These are phyloP conservation scores for Nyctalus aviator DNA, from an alignment of 2,797 vertebrate genomes.

Conservation along the genomic window DNA sequence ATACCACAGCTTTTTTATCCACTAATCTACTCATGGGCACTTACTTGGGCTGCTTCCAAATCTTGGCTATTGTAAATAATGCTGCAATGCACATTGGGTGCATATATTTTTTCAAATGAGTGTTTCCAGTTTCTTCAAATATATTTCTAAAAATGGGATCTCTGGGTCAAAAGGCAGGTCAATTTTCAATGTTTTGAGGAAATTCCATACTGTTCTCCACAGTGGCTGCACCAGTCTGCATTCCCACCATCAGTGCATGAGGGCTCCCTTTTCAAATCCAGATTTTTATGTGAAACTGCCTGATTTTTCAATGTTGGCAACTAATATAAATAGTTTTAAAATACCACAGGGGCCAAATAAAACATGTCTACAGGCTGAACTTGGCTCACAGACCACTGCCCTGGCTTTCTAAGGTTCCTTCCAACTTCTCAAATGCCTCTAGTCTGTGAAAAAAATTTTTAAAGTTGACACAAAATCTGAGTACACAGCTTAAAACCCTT, in stretches of 20 bases:
- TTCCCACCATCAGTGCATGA: not conserved
- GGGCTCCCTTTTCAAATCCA: conserved; percentile 22
- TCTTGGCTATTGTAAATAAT: not conserved
- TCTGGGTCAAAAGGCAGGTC: not conserved
- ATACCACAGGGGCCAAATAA: conserved; percentile 73
- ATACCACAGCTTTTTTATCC: too few relatives aligned
- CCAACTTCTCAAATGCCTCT: conserved; percentile 72
- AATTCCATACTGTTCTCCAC: not conserved
- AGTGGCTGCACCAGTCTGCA: not conserved
- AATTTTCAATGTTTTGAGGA: not conserved
- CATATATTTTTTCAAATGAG: not conserved
- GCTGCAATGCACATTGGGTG: not conserved
- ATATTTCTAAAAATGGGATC: not conserved
- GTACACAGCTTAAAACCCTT: conserved; percentile 64
- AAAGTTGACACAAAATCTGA: conserved; percentile 59
- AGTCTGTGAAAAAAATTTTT: conserved; percentile 69
- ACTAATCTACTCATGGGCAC: too few relatives aligned
- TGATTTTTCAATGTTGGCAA: conserved; percentile 71
- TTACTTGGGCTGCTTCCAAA: too few relatives aligned
- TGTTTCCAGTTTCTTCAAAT: not conserved
- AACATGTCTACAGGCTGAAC: conserved; percentile 77
- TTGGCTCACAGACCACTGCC: conserved; percentile 60
- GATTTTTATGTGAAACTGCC: conserved; percentile 67
- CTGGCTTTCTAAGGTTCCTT: conserved; percentile 63
- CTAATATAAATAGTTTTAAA: conserved; percentile 74